Conservation (phyloP, 2,888 invertebrate genomes). For the Ormyrus nitidulus region DNA sequence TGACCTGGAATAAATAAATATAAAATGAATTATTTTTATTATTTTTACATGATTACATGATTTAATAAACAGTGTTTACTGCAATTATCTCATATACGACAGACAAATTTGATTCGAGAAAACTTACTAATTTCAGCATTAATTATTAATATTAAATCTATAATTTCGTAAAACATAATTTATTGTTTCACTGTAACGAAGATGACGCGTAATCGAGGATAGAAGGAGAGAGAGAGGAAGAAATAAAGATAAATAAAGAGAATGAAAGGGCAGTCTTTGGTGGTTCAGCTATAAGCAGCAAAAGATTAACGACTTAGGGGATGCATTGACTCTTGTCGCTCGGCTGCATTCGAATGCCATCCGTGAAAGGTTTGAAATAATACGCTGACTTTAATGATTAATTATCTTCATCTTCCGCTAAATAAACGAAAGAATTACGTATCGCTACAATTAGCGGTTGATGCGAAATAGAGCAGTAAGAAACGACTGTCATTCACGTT, state of each 20-base stretch:
- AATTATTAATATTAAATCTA: no score
- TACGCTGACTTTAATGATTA: conserved; percentile 26
- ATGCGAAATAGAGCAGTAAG: no score
- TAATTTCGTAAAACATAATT: no score
- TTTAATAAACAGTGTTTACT: no score
- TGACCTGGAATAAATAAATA: no score
- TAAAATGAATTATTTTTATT: no score
- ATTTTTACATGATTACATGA: no score
- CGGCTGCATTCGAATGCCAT: conserved; percentile 26
- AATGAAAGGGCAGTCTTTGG: neutral
- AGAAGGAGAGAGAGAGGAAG: conserved; percentile 15
- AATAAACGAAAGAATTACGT: neutral
- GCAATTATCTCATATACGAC: no score
- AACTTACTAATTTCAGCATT: no score
- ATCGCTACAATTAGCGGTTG: neutral
- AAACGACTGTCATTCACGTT: no score
- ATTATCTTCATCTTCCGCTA: conserved; percentile 6
- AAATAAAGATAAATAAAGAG: conserved; percentile 17
- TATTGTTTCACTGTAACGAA: no score
- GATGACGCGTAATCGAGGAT: conserved; percentile 9
- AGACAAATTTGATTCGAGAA: no score
- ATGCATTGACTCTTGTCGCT: conserved; percentile 12
- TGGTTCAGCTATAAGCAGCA: neutral
- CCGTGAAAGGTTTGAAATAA: conserved; percentile 34
- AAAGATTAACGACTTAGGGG: conserved; percentile 41